phyloP scores from a whole-genome alignment of 2,113 vertebrate species.

The Hiodon tergisus region DNA sequence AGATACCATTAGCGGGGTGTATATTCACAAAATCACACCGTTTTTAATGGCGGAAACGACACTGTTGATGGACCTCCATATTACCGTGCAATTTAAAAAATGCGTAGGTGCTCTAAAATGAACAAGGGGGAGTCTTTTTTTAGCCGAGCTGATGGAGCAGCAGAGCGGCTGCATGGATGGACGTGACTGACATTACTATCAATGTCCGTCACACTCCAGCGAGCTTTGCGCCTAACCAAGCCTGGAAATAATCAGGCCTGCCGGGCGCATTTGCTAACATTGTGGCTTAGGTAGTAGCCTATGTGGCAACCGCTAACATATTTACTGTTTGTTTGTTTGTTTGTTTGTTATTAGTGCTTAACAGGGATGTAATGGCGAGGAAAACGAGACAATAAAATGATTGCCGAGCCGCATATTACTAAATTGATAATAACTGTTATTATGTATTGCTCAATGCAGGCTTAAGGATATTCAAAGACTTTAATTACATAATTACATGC shows the following conservation, averaged over 20 bases:
- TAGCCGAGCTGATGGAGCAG: neutral
- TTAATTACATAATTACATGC: no score
- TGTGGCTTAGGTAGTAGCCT: no score
- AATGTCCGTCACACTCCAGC: slow-evolving; percentile 54
- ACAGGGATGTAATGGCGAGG: no score
- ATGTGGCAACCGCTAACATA: neutral
- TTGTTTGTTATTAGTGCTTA: no score
- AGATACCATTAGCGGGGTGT: neutral
- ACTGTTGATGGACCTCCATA: neutral
- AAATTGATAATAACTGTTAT: no score
- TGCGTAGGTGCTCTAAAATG: neutral
- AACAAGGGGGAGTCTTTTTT: neutral
- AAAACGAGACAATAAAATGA: no score
- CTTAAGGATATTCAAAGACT: no score
- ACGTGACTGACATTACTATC: slow-evolving; percentile 58
- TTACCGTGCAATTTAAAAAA: neutral
- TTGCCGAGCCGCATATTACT: no score
- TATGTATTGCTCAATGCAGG: no score
- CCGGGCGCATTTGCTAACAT: slow-evolving; percentile 1
- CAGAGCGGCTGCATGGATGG: slow-evolving; percentile 28
- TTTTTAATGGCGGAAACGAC: neutral
- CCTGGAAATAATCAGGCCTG: neutral
- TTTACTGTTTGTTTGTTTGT: neutral
- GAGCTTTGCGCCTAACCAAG: slow-evolving; percentile 9
- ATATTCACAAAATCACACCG: neutral